Base-by-base conservation (phyloP, 2,797 vertebrate species). In the Taenioides sp. region DNA sequence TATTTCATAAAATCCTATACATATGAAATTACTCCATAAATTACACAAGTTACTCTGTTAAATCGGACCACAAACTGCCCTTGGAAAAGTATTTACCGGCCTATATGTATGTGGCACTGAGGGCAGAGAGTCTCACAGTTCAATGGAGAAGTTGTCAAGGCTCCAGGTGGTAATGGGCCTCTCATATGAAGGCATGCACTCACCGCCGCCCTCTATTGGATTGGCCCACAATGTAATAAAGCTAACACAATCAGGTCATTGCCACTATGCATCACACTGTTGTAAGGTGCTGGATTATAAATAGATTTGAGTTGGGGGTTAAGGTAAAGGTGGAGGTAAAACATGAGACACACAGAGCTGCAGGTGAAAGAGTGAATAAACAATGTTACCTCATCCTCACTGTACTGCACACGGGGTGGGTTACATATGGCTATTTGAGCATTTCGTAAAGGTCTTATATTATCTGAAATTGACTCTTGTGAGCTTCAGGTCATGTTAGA, bases 261-360 rank as follows among this genome's bases (percentile, higher is more conserved):
- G 70, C 6, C 59, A 47, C 55, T 52, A 3, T 65, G 25, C 67
- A 57, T 74, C 52, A 70, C 54, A 27, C 37, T 10, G 1, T 12
- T 72, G 63, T n/a, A 2, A 14, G 65, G 28, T 28, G 63, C 12
- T n/a, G 49, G 58, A 62, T 70, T 60, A 23, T 17, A 75, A 73
- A 75, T 64, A 72, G 57, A 76, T 58, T 75, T 52, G 69, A 59
- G 52, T 62, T 3, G 28, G 23, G 31, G 70, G 73, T 73, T 71
- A 71, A 78, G 59, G 69, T 73, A 54, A 52, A 70, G 73, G 76
- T 81, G 65, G 68, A 79, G 78, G 78, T 77, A 69, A 79, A 69
- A 60, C 27, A 65, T 73, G 27, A 63, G 18, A 62, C 63, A 50
- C 62, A 67, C 37, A 61, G 43, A n/a, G 67, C 73, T 40, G 70